A percentile compares a stretch with the other conserved stretches of the same genome.
Evolutionary conservation across 2,888 invertebrate genomes (phyloP).

Genomic region (Rapana venosa): DNA sequence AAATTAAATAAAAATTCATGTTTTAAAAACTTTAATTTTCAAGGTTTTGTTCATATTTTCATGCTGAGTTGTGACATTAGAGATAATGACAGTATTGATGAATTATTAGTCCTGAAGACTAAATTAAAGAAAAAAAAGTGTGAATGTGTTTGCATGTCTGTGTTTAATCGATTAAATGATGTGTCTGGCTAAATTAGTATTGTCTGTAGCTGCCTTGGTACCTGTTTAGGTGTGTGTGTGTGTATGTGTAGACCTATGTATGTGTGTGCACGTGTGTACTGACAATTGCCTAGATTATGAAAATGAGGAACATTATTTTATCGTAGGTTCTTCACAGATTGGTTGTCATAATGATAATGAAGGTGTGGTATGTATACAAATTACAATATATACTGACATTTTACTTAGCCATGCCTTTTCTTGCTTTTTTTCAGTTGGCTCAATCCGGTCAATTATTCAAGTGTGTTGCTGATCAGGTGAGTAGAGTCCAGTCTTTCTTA

Average conservation of each 20-base stretch:
- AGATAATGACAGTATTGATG: too few species aligned
- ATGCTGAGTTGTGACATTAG: too few species aligned
- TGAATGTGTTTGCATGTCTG: neutral
- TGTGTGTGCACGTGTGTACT: conserved; percentile 6
- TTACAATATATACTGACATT: neutral
- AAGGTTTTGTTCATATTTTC: too few species aligned
- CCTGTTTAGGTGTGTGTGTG: neutral
- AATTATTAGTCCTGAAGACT: too few species aligned
- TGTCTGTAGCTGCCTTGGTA: too few species aligned
- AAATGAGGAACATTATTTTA: too few species aligned
- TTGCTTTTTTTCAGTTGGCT: conserved; percentile 81
- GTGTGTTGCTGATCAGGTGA: conserved; percentile 84
- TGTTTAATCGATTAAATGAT: neutral
- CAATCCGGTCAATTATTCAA: conserved; percentile 89
- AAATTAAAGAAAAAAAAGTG: too few species aligned
- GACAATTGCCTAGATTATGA: neutral
- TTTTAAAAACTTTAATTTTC: too few species aligned
- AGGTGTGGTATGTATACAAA: too few species aligned
- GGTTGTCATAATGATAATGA: too few species aligned
- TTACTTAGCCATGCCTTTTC: neutral
- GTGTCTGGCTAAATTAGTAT: neutral
- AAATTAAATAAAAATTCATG: too few species aligned
- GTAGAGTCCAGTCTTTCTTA: conserved; percentile 44
- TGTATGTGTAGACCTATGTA: neutral
- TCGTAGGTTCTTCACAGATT: too few species aligned